Evolutionary conservation across 2,797 vertebrate genomes (phyloP).

Genomic region (Sebastes melanostomus): DNA sequence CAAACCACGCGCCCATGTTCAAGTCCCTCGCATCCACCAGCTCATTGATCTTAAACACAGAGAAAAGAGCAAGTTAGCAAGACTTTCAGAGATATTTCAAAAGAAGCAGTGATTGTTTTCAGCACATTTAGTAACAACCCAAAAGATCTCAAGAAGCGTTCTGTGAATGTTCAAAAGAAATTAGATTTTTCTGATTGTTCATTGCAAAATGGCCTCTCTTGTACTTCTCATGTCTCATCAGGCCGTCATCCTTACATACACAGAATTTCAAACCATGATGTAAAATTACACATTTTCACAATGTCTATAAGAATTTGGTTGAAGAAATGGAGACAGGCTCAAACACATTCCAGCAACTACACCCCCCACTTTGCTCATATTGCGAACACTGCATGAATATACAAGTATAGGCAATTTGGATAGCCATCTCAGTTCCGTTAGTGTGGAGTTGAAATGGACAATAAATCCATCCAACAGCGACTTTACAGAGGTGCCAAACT

Average conservation of each 20-base stretch:
- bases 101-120: neutral
- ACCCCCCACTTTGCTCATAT: neutral
- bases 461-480: neutral
- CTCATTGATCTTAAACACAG: constrained; percentile 86
- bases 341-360: neutral
- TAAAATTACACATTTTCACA: neutral
- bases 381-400: too few relatives aligned
- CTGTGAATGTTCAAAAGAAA: neutral
- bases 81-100: neutral
- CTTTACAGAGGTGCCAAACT: neutral
- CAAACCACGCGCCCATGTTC: constrained; percentile 97
- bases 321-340: neutral
- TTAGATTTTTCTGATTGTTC: neutral
- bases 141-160: neutral
- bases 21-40: constrained; percentile 93
- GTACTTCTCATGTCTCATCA: neutral
- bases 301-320: neutral
- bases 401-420: too few relatives aligned
- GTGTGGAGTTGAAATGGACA: neutral
- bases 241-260: neutral
- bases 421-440: neutral
- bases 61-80: neutral
- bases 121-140: neutral
- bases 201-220: neutral
- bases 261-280: neutral